phyloP scores from a whole-genome alignment of 2,797 vertebrate genomes.

The Megalops cyprinoides region DNA sequence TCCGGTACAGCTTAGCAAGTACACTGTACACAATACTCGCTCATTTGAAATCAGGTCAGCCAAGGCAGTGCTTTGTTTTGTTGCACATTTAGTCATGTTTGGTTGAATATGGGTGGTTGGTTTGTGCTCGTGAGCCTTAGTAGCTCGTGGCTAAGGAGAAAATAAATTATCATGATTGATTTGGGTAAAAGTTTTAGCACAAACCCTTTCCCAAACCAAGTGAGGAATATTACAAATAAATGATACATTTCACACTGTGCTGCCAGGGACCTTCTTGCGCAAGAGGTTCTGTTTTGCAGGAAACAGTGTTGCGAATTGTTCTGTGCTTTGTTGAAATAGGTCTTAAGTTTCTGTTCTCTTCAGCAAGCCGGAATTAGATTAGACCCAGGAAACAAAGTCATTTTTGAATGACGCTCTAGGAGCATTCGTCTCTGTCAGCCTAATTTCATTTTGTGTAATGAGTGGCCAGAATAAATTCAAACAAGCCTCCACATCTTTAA shows the following conservation, averaged over 20 bases:
- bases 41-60: not conserved
- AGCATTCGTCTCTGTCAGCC: constrained; percentile 70
- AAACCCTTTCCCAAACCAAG: constrained; percentile 23
- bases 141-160: too few relatives aligned
- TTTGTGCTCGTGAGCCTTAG: too few relatives aligned
- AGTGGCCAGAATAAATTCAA: constrained; percentile 63
- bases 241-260: constrained; percentile 45
- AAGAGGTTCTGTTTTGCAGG: constrained; percentile 45
- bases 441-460: constrained; percentile 64
- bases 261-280: constrained; percentile 35
- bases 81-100: not conserved
- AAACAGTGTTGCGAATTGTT: constrained; percentile 11
- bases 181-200: too few relatives aligned
- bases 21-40: not conserved
- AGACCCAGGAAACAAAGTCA: constrained; percentile 54
- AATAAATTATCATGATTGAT: too few relatives aligned
- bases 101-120: not conserved
- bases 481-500: constrained; percentile 51
- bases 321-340: not conserved
- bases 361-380: constrained; percentile 58
- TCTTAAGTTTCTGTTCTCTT: constrained; percentile 55
- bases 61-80: not conserved
- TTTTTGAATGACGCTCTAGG: constrained; percentile 58
- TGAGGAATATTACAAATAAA: constrained; percentile 50
- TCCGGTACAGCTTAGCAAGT: not conserved